Conservation (phyloP, 2,888 invertebrate genomes). For the Osmoderma eremita region DNA sequence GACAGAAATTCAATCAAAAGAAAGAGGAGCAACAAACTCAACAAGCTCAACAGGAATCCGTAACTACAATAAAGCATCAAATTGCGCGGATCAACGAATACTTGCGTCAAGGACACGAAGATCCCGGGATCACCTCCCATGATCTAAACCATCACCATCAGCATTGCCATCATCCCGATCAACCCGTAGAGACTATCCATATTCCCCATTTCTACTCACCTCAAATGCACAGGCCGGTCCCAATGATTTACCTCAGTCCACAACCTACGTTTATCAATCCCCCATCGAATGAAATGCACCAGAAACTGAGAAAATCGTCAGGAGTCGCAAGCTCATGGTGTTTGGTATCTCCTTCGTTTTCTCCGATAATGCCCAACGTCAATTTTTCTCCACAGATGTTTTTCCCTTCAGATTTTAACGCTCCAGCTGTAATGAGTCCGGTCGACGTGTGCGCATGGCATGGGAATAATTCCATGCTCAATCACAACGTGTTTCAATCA, state of each 20-base stretch:
- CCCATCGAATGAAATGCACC: constrained; percentile 7
- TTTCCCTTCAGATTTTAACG: constrained; percentile 52
- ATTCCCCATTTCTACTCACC: neutral
- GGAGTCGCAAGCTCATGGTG: constrained; percentile 39
- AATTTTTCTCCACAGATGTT: constrained; percentile 44
- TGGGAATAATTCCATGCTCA: constrained; percentile 18
- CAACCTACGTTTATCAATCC: constrained; percentile 19
- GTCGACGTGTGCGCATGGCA: constrained; percentile 1
- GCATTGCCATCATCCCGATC: constrained; percentile 3
- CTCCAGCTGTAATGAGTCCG: constrained; percentile 33
- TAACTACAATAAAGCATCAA: no score
- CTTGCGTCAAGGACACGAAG: no score
- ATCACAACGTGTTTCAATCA: constrained; percentile 20
- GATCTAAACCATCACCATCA: constrained; percentile 11
- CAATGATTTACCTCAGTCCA: constrained; percentile 21
- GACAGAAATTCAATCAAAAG: no score
- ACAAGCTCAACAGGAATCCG: neutral
- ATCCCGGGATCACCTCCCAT: no score
- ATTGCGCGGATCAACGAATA: neutral
- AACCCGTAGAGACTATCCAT: neutral
- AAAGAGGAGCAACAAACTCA: neutral
- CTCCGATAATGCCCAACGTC: constrained; percentile 43
- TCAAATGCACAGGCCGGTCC: neutral
- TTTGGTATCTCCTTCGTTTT: constrained; percentile 43
- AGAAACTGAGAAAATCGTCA: constrained; percentile 45